Conservation (phyloP, 2,888 invertebrate genomes). For the Nebria brevicollis region DNA sequence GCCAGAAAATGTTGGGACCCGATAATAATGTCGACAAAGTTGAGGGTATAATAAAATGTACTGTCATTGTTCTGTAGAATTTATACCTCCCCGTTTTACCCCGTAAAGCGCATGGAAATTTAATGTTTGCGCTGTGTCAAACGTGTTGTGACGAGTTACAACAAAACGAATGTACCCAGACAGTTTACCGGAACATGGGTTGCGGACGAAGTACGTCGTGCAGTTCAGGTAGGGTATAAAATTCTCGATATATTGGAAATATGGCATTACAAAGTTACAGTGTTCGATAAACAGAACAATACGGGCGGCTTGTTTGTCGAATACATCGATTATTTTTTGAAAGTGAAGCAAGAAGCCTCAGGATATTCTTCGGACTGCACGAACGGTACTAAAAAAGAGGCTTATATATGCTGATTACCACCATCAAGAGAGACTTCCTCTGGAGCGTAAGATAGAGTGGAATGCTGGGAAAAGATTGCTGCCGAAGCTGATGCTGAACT, state of each 20-base stretch:
- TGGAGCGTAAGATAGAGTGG: conserved; percentile 6
- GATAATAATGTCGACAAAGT: too few relatives aligned
- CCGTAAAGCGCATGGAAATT: conserved; percentile 50
- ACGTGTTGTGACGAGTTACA: too few relatives aligned
- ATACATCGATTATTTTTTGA: too few relatives aligned
- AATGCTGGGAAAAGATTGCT: conserved; percentile 24
- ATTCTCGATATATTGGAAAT: too few relatives aligned
- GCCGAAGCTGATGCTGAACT: too few relatives aligned
- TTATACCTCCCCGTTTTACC: conserved; percentile 53
- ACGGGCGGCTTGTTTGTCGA: conserved; percentile 21
- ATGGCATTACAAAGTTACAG: conserved; percentile 2
- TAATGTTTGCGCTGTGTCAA: conserved; percentile 57
- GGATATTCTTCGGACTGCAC: conserved; percentile 48
- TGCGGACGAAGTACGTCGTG: too few relatives aligned
- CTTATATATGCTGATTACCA: conserved; percentile 47
- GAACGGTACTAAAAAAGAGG: conserved; percentile 38
- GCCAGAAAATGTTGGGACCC: neutral
- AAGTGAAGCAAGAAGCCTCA: conserved; percentile 28
- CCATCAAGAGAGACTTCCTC: neutral
- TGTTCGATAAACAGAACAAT: conserved; percentile 5
- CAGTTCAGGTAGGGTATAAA: too few relatives aligned
- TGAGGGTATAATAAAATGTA: conserved; percentile 19
- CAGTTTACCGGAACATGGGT: too few relatives aligned
- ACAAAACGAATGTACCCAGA: too few relatives aligned
- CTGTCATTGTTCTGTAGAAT: conserved; percentile 48